A percentile compares a stretch with the other conserved stretches of the same genome.
These are phyloP conservation scores for Esox masquinongy DNA, from an alignment of 2,797 vertebrate genomes.

Conservation along the genomic window DNA sequence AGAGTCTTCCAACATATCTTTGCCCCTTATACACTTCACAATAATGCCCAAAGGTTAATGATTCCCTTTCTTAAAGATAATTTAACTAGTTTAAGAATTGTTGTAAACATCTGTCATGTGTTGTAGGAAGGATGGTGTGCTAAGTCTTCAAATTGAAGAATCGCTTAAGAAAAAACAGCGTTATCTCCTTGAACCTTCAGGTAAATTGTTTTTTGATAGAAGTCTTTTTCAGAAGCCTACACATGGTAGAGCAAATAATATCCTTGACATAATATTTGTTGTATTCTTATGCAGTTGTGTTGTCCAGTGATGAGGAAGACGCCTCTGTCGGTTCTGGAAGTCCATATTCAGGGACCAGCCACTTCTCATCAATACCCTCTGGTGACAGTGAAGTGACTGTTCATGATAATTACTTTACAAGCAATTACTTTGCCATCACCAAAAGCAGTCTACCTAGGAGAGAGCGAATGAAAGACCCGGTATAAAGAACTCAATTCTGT, in stretches of 20 bases:
- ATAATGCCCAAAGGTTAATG: neutral
- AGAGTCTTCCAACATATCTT: neutral
- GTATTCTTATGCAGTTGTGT: slow-evolving; percentile 69
- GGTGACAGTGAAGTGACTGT: slow-evolving; percentile 65
- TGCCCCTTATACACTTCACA: neutral
- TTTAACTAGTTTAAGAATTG: neutral
- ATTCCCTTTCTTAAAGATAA: neutral
- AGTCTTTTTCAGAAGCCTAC: neutral
- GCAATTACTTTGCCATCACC: slow-evolving; percentile 62
- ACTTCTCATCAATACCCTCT: slow-evolving; percentile 25
- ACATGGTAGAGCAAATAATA: neutral
- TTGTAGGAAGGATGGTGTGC: neutral
- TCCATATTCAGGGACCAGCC: slow-evolving; percentile 66
- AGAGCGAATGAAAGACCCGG: slow-evolving; percentile 86
- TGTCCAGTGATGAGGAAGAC: slow-evolving; percentile 74
- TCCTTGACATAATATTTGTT: neutral
- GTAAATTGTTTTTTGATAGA: neutral
- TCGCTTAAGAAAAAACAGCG: neutral
- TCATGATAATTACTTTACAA: slow-evolving; percentile 68
- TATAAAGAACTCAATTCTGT: slow-evolving; percentile 42
- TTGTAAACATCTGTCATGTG: neutral
- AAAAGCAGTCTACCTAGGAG: slow-evolving; percentile 71
- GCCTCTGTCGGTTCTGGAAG: slow-evolving; percentile 67
- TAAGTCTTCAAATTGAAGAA: neutral
- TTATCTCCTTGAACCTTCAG: neutral